A percentile compares a stretch with the other conserved stretches of the same genome.
Evolutionary conservation across 2,113 vertebrate species (phyloP).

Genomic region (Girardinichthys multiradiatus): DNA sequence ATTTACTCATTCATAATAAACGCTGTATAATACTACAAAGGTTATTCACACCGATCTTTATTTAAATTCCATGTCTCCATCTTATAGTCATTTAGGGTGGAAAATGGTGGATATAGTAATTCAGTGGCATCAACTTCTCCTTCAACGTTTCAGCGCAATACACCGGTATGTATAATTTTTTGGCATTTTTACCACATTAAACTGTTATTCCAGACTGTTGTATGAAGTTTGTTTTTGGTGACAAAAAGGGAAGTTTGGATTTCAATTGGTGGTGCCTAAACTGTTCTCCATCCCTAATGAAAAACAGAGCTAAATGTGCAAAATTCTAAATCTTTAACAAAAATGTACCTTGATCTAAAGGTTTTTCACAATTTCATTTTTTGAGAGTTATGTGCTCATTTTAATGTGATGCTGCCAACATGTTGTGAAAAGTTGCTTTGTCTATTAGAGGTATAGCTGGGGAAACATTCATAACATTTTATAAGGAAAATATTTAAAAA

Average conservation of each 20-base stretch:
- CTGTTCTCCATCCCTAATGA: too few species aligned
- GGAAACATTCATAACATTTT: too few species aligned
- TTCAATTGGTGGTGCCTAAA: too few species aligned
- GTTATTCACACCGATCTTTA: background rate
- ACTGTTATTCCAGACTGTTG: background rate
- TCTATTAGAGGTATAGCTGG: too few species aligned
- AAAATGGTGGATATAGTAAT: slow-evolving; percentile 87
- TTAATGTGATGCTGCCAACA: too few species aligned
- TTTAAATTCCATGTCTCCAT: slow-evolving; percentile 15
- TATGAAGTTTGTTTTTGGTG: background rate
- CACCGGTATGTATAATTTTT: slow-evolving; percentile 70
- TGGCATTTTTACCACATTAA: background rate
- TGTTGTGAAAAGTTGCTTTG: too few species aligned
- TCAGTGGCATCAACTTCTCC: slow-evolving; percentile 58
- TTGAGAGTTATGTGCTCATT: too few species aligned
- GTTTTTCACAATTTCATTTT: too few species aligned
- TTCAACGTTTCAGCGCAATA: slow-evolving; percentile 79
- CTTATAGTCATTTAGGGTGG: slow-evolving; percentile 73
- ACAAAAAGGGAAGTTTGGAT: background rate
- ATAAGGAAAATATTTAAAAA: too few species aligned
- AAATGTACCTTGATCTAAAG: too few species aligned
- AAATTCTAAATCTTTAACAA: too few species aligned
- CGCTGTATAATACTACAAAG: background rate
- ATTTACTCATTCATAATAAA: slow-evolving; percentile 3
- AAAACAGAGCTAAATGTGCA: too few species aligned